Evolutionary conservation across 2,113 vertebrate genomes (phyloP).

Genomic region (Bubo blakistoni): DNA sequence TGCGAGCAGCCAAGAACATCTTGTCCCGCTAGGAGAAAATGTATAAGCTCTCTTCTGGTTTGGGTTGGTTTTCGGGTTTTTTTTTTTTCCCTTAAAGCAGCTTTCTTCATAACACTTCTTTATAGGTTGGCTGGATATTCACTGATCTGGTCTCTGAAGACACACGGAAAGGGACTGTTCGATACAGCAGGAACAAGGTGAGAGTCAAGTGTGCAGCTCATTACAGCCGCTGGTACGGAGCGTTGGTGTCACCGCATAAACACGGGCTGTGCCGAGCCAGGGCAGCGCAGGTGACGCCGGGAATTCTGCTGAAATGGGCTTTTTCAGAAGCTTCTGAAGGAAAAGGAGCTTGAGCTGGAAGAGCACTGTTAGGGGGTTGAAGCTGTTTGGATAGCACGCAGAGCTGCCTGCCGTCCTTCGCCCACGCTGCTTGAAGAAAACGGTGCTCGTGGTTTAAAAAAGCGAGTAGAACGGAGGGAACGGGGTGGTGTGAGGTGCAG

Average conservation of each 20-base stretch:
- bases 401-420: neutral
- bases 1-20: slow-evolving; percentile 49
- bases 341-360: neutral
- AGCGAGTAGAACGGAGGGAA: neutral
- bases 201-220: neutral
- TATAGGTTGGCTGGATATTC: slow-evolving; percentile 97
- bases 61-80: neutral
- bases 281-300: neutral
- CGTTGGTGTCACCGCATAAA: neutral
- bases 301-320: neutral
- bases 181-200: slow-evolving; percentile 92
- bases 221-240: neutral
- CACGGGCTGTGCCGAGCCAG: neutral
- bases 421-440: neutral
- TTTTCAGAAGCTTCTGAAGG: neutral
- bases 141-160: slow-evolving; percentile 95
- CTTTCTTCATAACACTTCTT: neutral
- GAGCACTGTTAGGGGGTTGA: neutral
- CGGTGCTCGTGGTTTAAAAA: neutral
- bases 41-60: slow-evolving; percentile 7
- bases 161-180: slow-evolving; percentile 94
- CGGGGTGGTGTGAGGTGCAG: neutral
- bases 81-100: neutral
- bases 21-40: slow-evolving; percentile 38
- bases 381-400: neutral